Evolutionary conservation across 2,888 invertebrate species (phyloP).

Genomic region (Plebejus argus): DNA sequence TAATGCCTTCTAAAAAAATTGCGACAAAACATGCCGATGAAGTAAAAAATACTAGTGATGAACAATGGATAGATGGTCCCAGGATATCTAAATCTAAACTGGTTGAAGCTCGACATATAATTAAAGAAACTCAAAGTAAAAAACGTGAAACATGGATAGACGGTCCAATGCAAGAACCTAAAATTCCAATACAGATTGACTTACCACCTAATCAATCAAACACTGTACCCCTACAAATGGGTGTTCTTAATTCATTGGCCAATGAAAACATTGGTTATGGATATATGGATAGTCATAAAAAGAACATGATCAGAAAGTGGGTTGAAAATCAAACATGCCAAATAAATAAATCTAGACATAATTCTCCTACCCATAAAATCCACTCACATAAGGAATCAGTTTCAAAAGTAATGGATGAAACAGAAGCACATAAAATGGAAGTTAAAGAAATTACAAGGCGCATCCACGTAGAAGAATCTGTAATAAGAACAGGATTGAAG

Average conservation of each 20-base stretch:
- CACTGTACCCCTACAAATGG: conserved; percentile 64
- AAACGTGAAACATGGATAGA: conserved; percentile 97
- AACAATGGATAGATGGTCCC: conserved; percentile 98
- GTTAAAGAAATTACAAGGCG: conserved; percentile 78
- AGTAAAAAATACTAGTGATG: conserved; percentile 84
- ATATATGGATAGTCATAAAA: conserved; percentile 95
- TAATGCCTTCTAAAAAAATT: conserved; percentile 75
- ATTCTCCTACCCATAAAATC: conserved; percentile 72
- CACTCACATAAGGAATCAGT: conserved; percentile 55
- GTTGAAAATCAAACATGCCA: conserved; percentile 94
- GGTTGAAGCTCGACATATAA: conserved; percentile 89
- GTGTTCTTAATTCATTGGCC: conserved; percentile 68
- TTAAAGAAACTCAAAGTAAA: conserved; percentile 88
- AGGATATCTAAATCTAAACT: conserved; percentile 91
- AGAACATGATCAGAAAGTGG: conserved; percentile 96
- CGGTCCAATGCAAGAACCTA: conserved; percentile 89
- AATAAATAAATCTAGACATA: conserved; percentile 85
- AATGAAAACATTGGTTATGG: conserved; percentile 85
- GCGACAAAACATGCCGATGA: conserved; percentile 71
- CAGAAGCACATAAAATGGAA: conserved; percentile 68
- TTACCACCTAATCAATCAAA: conserved; percentile 83
- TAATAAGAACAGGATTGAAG: conserved; percentile 83
- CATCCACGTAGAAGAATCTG: conserved; percentile 81
- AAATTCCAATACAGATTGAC: conserved; percentile 72
- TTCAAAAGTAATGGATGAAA: conserved; percentile 56